These are phyloP conservation scores for Macquaria ambigua DNA, from an alignment of 2,113 vertebrate species.

Conservation along the genomic window DNA sequence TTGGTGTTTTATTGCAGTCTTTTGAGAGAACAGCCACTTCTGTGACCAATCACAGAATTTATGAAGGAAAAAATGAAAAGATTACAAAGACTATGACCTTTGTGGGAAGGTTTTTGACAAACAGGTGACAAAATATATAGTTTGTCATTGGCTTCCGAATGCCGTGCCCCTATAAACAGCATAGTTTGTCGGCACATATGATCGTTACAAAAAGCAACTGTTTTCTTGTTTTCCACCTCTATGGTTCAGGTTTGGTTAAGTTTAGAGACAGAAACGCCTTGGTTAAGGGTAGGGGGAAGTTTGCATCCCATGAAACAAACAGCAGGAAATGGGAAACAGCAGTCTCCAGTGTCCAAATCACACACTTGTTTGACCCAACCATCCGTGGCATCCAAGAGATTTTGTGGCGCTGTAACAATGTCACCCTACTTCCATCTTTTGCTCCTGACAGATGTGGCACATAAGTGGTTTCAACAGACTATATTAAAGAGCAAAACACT, in stretches of 20 bases:
- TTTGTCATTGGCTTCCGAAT: not conserved
- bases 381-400: not conserved
- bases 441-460: too few relatives aligned
- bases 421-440: too few relatives aligned
- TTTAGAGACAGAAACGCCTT: not conserved
- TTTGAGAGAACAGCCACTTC: not conserved
- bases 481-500: too few relatives aligned
- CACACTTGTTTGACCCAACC: not conserved
- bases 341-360: too few relatives aligned
- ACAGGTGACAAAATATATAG: too few relatives aligned
- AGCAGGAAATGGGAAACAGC: not conserved
- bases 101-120: not conserved
- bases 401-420: too few relatives aligned
- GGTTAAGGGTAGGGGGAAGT: not conserved
- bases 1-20: not conserved
- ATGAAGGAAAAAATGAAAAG: not conserved
- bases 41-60: not conserved
- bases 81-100: not conserved
- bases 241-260: not conserved
- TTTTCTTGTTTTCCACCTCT: not conserved
- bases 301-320: not conserved
- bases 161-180: not conserved
- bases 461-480: too few relatives aligned
- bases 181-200: too few relatives aligned
- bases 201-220: too few relatives aligned